Base-by-base conservation (phyloP, 2,797 vertebrate genomes). In the Benthosema pterotum region DNA sequence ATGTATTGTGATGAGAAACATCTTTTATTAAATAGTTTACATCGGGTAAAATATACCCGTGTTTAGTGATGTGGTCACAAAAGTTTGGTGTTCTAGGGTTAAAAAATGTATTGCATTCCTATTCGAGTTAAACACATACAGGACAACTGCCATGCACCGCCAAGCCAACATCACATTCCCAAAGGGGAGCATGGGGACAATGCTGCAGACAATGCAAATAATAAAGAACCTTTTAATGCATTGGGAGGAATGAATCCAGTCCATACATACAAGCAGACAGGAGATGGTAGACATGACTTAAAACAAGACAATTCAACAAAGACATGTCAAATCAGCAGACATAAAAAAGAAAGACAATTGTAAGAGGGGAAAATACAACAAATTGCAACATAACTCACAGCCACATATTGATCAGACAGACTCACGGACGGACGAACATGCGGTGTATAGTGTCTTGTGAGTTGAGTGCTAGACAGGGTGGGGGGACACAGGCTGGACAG, bases 101-200 rank as follows among this genome's bases (percentile, higher is more conserved):
- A n/a, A n/a, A n/a, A n/a, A n/a, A n/a, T 69, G 68, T 78, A 69
- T 78, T 82, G 73, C 80, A 81, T 78, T 83, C 65, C 70, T 79
- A 83, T 74, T 42, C 78, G 79, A 78, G 69, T 77, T n/a, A 69
- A 85, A 82, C 67, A 82, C 74, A 83, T 45, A 42, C 14, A 85
- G 60, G 85, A 89, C 84, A 85, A 82, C 78, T 83, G 88, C 82
- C 90, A 91, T 91, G 90, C 90, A 90, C 59, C 77, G 85, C 84
- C 75, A 72, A 83, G 80, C 78, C 71, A n/a, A 76, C 80, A 82
- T 78, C 75, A 85, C 86, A 90, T 88, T 90, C 79, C 83, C 85
- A 72, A 77, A 60, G 61, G 18, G 64, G 71, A 68, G 80, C 69
- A 83, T 67, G 68, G 69, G 69, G 72, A 82, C 63, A 74, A 72